Percentiles rank a stretch among this genome's conserved stretches.
Conservation (phyloP, 2,888 invertebrate species). For the Caenorhabditis sp. region DNA sequence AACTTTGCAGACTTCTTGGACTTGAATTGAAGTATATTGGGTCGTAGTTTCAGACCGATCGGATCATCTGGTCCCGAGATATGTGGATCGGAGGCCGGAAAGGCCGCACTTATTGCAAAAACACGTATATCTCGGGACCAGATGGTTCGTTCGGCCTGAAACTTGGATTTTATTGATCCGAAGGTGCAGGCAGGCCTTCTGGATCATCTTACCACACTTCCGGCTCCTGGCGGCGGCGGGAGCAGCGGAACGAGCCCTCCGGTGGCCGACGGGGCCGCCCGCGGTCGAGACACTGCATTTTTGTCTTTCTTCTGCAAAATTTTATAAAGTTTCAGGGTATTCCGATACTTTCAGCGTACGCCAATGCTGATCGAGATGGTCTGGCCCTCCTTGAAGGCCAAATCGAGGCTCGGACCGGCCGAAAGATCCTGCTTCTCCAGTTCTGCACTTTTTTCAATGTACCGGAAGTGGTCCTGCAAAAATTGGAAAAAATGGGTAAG, state of each 20-base stretch:
- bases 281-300: conserved; percentile 50
- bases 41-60: too few relatives aligned
- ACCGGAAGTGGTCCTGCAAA: conserved; percentile 77
- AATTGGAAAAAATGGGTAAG: background rate
- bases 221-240: conserved; percentile 75
- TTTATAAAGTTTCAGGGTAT: background rate
- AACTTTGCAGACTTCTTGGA: too few relatives aligned
- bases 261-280: conserved; percentile 49
- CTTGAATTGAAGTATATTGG: too few relatives aligned
- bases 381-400: conserved; percentile 98
- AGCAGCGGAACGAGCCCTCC: conserved; percentile 71
- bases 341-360: conserved; percentile 24
- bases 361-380: conserved; percentile 98
- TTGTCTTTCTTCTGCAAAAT: conserved; percentile 59
- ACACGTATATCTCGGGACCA: too few relatives aligned
- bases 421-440: conserved; percentile 83
- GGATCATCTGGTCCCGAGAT: too few relatives aligned
- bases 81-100: too few relatives aligned
- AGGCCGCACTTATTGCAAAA: too few relatives aligned
- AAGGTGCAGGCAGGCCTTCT: too few relatives aligned
- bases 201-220: conserved; percentile 35
- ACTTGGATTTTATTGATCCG: too few relatives aligned
- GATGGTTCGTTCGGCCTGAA: too few relatives aligned
- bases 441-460: conserved; percentile 86
- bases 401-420: conserved; percentile 85